A percentile compares a stretch with the other conserved stretches of the same genome.
Conservation (phyloP, 1,140 invertebrate species). For the Amphibalanus amphitrite region DNA sequence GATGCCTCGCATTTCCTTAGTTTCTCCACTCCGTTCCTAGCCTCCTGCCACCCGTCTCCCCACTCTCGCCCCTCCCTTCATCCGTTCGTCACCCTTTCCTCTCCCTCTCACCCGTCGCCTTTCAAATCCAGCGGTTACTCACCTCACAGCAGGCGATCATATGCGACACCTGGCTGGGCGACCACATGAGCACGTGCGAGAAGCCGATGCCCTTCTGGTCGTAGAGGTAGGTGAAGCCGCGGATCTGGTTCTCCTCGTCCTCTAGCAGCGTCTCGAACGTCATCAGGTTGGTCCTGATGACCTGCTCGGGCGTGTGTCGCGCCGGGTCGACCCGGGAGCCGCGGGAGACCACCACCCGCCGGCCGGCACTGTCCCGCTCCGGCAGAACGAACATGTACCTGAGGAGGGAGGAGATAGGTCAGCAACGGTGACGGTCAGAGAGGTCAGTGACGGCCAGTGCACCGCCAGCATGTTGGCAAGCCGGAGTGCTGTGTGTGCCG, state of each 20-base stretch:
- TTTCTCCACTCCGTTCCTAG: no score
- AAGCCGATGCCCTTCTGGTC: constrained; percentile 65
- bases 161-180: constrained; percentile 53
- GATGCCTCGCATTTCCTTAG: no score
- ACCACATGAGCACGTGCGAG: constrained; percentile 62
- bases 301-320: constrained; percentile 41
- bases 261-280: constrained; percentile 53
- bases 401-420: no score
- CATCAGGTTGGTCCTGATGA: constrained; percentile 43
- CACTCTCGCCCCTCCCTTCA: no score
- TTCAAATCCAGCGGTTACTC: no score
- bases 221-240: constrained; percentile 45
- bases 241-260: constrained; percentile 45
- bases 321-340: constrained; percentile 47
- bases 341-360: constrained; percentile 43
- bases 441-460: no score
- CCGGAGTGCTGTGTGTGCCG: no score
- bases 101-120: no score
- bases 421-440: no score
- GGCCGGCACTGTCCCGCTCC: constrained; percentile 48
- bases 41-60: no score
- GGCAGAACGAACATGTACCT: constrained; percentile 49
- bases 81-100: no score
- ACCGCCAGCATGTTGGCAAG: no score
- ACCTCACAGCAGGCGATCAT: constrained; percentile 41